phyloP scores from a whole-genome alignment of 2,888 invertebrate genomes.

The Drosophila longiperda region DNA sequence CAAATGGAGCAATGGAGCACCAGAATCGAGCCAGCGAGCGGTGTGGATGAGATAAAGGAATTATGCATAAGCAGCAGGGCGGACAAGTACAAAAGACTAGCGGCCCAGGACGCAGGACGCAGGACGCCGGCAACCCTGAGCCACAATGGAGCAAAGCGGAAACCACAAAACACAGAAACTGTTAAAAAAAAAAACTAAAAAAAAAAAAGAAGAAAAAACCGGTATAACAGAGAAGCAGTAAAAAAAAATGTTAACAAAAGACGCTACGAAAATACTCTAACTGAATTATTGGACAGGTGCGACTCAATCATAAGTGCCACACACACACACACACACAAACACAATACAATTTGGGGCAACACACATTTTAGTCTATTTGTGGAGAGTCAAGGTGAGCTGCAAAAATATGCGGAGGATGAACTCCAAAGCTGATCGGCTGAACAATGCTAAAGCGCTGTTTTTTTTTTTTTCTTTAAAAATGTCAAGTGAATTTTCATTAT shows the following conservation, averaged over 20 bases:
- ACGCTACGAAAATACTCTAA: constrained; percentile 12
- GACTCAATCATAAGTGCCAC: background rate
- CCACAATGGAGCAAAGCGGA: constrained; percentile 56
- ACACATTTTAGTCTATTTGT: background rate
- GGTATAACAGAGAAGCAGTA: constrained; percentile 18
- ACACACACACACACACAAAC: background rate
- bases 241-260: constrained; percentile 22
- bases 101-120: constrained; percentile 31
- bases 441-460: too few relatives aligned
- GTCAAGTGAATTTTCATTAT: background rate
- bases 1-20: constrained; percentile 6
- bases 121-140: constrained; percentile 18
- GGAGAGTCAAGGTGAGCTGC: too few relatives aligned
- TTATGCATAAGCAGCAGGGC: constrained; percentile 68
- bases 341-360: background rate
- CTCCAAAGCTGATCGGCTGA: background rate
- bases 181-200: background rate
- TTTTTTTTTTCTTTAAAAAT: background rate
- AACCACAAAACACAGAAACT: constrained; percentile 65
- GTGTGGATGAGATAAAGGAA: constrained; percentile 70
- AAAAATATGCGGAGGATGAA: background rate
- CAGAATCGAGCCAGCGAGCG: constrained; percentile 21
- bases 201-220: constrained; percentile 13
- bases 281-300: constrained; percentile 7
- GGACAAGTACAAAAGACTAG: constrained; percentile 46